Evolutionary conservation across 2,113 vertebrate genomes (phyloP), one percentile per base, ranked within the genome.

Genomic region (Ardeotis arabs): DNA sequence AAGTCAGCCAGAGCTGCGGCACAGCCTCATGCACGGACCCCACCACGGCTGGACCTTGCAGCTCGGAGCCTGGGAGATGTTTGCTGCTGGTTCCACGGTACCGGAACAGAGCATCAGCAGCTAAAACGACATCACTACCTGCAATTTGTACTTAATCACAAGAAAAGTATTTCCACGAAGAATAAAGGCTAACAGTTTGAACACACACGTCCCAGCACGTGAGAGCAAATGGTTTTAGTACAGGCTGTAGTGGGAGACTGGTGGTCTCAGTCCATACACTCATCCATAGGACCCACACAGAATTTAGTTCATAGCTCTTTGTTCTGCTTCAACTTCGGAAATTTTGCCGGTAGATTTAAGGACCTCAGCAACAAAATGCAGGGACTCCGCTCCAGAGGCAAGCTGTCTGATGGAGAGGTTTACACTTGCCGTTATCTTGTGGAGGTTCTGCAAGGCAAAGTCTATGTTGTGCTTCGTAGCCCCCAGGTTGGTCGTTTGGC

Each of bases 401-500:
- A 98, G 70, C 81, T 97, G 94, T 49, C 50, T 93, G 90, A 98
- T 95, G 67, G 97, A 98, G 47, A 85, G 72, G 78, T 98, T 96
- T 77, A 98, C 97, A 6, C 96, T 95, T 19, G 7, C 94, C 12
- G 97, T 96, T 15, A 98, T 96, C 97, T 97, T 93, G 89, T 94
- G 95, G 53, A 98, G 96, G 78, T 98, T 98, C 81, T 99, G 97
- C 4, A 98, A 97, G 4, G 97, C 97, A 7, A 98, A 33, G 20
- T 97, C 96, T 21, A 98, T 96, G 9, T 97, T 98, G 35, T 96
- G 95, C 75, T 97, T 99, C 94, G 98, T 97, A 6, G 96, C 95
- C 23, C 78, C 97, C 87, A 98, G 75, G 7, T 97, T 78, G 11
- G 92, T 88, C 1, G 90, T 96, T 77, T 98, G 98, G 20, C 92